These are phyloP conservation scores for Ictalurus furcatus DNA, from an alignment of 2,113 vertebrate genomes.

Conservation along the genomic window DNA sequence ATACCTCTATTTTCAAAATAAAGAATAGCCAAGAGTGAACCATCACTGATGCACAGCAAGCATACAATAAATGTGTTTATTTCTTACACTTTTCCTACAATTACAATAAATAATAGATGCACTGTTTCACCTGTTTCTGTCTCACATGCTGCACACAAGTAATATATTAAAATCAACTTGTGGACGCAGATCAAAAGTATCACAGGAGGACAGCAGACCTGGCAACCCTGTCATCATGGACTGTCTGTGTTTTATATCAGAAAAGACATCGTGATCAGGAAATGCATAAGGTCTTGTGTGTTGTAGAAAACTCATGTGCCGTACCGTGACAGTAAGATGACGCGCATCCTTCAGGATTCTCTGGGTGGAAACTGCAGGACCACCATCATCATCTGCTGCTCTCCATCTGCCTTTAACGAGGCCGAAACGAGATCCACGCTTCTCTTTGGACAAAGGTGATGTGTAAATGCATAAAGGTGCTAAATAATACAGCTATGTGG, in stretches of 20 bases:
- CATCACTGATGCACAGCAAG: not conserved
- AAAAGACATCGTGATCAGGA: not conserved
- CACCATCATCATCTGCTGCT: slow-evolving; percentile 94
- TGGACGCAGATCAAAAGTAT: not conserved
- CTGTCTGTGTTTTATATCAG: not conserved
- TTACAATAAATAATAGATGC: not conserved
- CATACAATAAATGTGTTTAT: too few species aligned
- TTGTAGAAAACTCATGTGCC: slow-evolving; percentile 89
- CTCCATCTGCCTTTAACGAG: slow-evolving; percentile 91
- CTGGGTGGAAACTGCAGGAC: slow-evolving; percentile 93
- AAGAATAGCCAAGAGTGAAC: not conserved
- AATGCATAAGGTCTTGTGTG: not conserved
- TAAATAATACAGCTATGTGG: not conserved
- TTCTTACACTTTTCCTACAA: not conserved
- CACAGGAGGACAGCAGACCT: not conserved
- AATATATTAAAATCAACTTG: not conserved
- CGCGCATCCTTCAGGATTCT: slow-evolving; percentile 92
- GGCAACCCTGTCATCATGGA: not conserved
- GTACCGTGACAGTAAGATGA: slow-evolving; percentile 96
- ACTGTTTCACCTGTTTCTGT: not conserved
- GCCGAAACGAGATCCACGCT: slow-evolving; percentile 90
- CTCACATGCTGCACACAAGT: not conserved
- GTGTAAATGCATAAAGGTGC: not conserved
- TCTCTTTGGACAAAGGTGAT: slow-evolving; percentile 92
- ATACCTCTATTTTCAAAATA: not conserved